phyloP scores from a whole-genome alignment of 2,113 vertebrate genomes.

The Rhagologus leucostigma region DNA sequence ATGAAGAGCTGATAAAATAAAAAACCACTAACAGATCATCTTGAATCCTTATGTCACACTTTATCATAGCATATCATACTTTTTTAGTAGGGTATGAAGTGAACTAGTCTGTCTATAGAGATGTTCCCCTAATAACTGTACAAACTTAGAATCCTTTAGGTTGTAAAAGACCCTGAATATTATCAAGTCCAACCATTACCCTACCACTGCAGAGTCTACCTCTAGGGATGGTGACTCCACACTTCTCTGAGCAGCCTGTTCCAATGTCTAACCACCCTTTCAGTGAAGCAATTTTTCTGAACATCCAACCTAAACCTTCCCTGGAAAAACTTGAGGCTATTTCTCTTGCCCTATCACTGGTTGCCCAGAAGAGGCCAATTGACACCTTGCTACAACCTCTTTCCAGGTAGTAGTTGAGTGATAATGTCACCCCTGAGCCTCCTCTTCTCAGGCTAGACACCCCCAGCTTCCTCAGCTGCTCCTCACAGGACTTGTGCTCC shows the following conservation, averaged over 20 bases:
- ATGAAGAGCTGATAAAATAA: neutral
- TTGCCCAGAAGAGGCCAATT: neutral
- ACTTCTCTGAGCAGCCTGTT: neutral
- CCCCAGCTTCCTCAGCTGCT: neutral
- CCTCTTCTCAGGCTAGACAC: neutral
- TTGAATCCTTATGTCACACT: neutral
- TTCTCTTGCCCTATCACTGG: neutral
- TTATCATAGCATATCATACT: neutral
- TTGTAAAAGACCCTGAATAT: neutral
- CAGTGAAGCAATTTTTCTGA: neutral
- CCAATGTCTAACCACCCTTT: neutral
- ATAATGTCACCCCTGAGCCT: neutral
- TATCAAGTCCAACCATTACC: neutral
- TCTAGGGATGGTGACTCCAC: neutral
- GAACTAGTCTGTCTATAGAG: neutral
- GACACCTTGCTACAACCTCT: neutral
- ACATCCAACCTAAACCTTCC: neutral
- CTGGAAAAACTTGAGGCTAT: neutral
- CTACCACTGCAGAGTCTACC: neutral
- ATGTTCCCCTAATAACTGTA: neutral
- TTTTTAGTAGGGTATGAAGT: neutral
- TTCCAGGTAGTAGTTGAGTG: neutral
- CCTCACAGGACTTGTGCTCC: neutral
- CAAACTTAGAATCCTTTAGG: neutral
- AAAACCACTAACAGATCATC: neutral